Conservation (phyloP, 1,140 invertebrate genomes). For the Bombus sibiricus region DNA sequence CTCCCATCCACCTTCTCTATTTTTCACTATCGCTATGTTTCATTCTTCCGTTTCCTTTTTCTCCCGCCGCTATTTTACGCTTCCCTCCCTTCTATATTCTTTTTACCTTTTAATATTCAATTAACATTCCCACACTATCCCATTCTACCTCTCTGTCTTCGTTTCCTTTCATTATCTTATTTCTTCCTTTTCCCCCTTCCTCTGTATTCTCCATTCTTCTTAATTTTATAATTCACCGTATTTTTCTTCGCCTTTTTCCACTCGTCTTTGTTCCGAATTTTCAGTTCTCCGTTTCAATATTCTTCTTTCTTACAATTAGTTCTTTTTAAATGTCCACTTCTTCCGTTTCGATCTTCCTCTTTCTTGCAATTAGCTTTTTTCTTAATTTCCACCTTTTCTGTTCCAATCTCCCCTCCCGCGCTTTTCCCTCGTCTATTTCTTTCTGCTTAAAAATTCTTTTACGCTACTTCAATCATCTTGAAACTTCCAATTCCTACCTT, state of each 20-base stretch:
- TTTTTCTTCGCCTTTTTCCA: not conserved
- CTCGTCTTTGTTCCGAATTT: not conserved
- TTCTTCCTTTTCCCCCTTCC: not conserved
- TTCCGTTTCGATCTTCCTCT: not conserved
- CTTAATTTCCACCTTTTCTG: not conserved
- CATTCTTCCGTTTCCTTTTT: not conserved
- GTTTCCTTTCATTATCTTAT: not conserved
- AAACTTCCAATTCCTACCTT: not conserved
- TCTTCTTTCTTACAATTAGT: too few species aligned
- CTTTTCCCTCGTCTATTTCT: not conserved
- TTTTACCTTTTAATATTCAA: not conserved
- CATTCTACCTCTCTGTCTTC: not conserved
- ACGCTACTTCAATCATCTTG: too few species aligned
- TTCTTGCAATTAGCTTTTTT: not conserved
- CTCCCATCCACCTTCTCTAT: not conserved
- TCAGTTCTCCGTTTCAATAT: not conserved
- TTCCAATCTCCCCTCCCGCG: not conserved
- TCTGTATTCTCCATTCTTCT: not conserved
- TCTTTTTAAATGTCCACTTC: not conserved
- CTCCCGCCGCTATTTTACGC: too few species aligned
- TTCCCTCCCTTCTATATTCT: not conserved
- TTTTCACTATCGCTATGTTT: conserved; percentile 5
- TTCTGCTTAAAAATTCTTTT: too few species aligned
- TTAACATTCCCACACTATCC: not conserved
- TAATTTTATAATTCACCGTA: not conserved